Evolutionary conservation across 2,113 vertebrate genomes (phyloP).

Genomic region (Eulemur macaco): DNA sequence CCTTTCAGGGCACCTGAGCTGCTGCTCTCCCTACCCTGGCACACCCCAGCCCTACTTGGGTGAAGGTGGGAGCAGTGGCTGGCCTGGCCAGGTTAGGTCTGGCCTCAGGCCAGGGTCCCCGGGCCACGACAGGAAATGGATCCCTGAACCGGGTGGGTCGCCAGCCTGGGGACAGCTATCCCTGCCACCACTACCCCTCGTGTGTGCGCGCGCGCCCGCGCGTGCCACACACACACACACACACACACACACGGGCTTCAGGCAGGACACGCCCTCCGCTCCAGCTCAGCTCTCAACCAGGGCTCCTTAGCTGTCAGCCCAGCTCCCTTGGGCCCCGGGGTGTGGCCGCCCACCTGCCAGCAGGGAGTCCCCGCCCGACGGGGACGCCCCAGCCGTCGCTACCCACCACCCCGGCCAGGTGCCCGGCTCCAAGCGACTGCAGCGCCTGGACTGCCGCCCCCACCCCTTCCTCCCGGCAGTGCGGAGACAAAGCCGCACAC

Average conservation of each 20-base stretch:
- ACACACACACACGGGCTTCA: background rate
- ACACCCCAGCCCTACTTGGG: background rate
- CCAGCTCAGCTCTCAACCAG: background rate
- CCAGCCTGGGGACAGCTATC: background rate
- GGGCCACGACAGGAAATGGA: constrained; percentile 46
- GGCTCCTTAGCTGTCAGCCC: background rate
- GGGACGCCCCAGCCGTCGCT: background rate
- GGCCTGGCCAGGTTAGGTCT: background rate
- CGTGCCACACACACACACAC: background rate
- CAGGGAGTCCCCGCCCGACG: constrained; percentile 1
- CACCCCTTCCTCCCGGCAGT: constrained; percentile 68
- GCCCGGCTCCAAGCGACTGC: background rate
- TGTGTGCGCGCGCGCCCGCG: too few species aligned
- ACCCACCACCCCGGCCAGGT: constrained; percentile 55
- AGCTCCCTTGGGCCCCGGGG: constrained; percentile 17
- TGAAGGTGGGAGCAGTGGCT: background rate
- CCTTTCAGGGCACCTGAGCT: background rate
- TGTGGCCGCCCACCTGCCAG: constrained; percentile 71
- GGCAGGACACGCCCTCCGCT: constrained; percentile 72
- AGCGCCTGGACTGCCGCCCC: constrained; percentile 56
- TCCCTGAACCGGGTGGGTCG: constrained; percentile 35
- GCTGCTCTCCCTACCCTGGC: background rate
- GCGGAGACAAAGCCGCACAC: constrained; percentile 78
- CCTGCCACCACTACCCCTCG: background rate
- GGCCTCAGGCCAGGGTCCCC: background rate